These are phyloP conservation scores for Strix uralensis DNA, from an alignment of 2,113 vertebrate genomes.

Conservation along the genomic window DNA sequence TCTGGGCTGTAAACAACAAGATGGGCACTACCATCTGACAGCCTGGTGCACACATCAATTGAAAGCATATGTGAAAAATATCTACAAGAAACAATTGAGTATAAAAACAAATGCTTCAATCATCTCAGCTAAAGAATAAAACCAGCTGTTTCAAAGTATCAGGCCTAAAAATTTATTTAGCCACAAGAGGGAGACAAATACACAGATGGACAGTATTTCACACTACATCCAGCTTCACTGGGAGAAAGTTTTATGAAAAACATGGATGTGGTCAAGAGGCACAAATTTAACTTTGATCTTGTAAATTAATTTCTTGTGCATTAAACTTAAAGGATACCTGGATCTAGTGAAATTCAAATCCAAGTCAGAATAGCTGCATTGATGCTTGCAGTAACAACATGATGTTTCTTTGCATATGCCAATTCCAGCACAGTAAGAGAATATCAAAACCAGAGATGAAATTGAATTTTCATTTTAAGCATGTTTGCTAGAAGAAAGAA, in stretches of 20 bases:
- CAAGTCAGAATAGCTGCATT: neutral
- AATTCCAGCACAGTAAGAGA: neutral
- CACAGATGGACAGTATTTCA: neutral
- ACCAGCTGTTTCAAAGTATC: neutral
- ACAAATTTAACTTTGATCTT: neutral
- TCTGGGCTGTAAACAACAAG: neutral
- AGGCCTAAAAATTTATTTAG: neutral
- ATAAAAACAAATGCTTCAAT: neutral
- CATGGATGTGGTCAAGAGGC: neutral
- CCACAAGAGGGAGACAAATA: constrained; percentile 54
- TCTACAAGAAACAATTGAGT: neutral
- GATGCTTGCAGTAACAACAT: neutral
- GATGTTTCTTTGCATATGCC: neutral
- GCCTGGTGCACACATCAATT: too few relatives aligned
- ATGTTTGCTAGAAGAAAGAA: neutral
- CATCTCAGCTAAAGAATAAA: neutral
- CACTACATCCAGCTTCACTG: rapidly evolving
- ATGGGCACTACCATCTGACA: neutral
- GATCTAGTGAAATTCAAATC: neutral
- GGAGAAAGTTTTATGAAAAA: neutral
- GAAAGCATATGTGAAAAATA: neutral
- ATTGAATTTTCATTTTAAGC: neutral
- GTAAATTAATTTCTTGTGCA: neutral
- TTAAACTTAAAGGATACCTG: neutral
- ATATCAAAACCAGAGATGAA: neutral